A percentile compares a stretch with the other conserved stretches of the same genome.
Conservation (phyloP, 2,888 invertebrate genomes). For the Chirona hameri region DNA sequence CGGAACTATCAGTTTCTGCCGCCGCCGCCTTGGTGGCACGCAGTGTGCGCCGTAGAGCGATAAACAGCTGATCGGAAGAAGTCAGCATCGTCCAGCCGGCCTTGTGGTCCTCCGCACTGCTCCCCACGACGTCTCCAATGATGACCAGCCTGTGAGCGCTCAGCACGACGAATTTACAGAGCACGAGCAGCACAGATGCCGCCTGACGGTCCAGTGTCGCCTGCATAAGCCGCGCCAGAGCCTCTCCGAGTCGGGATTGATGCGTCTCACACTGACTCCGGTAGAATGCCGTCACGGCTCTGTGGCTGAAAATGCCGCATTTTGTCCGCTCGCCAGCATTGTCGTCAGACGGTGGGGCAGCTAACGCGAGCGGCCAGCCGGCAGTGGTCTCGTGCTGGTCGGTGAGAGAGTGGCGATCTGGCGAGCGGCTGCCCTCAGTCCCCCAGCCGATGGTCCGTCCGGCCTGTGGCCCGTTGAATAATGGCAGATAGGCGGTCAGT, state of each 20-base stretch:
- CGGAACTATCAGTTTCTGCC: background rate
- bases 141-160: background rate
- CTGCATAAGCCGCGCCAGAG: background rate
- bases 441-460: too few relatives aligned
- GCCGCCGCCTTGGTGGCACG: background rate
- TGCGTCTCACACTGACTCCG: background rate
- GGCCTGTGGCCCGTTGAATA: too few relatives aligned
- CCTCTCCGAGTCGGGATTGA: background rate
- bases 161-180: background rate
- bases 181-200: background rate
- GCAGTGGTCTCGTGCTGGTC: too few relatives aligned
- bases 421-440: too few relatives aligned
- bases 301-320: too few relatives aligned
- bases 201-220: background rate
- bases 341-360: too few relatives aligned
- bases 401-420: too few relatives aligned
- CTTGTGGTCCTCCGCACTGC: background rate
- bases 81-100: background rate
- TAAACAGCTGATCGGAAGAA: background rate
- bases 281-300: background rate
- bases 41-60: background rate
- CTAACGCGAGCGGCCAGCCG: too few relatives aligned
- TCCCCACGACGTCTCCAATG: background rate
- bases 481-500: too few relatives aligned
- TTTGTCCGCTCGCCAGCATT: too few relatives aligned